Percentiles rank a stretch among this genome's conserved stretches.
Evolutionary conservation across 1,140 invertebrate species (phyloP).

Genomic region (Panulirus ornatus): DNA sequence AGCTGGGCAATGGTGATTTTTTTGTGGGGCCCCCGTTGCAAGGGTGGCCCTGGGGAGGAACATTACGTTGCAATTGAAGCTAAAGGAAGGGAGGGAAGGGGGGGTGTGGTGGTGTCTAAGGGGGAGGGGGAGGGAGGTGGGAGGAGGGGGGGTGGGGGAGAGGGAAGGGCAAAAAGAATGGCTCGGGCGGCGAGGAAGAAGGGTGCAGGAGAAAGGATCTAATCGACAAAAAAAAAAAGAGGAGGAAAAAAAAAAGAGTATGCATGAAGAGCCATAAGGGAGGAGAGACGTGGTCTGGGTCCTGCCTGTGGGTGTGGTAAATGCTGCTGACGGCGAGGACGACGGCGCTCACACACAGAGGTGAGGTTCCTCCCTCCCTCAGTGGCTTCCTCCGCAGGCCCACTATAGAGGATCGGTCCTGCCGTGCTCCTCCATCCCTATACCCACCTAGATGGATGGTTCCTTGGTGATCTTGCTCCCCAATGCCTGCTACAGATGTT

Average conservation of each 20-base stretch:
- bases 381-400: no score
- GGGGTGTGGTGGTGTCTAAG: slow-evolving; percentile 12
- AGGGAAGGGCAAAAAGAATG: background rate
- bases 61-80: slow-evolving; percentile 71
- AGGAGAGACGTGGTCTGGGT: slow-evolving; percentile 40
- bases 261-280: slow-evolving; percentile 36
- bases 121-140: slow-evolving; percentile 2
- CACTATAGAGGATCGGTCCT: no score
- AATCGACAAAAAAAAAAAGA: slow-evolving; percentile 49
- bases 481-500: no score
- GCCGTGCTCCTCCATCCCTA: no score
- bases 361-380: no score
- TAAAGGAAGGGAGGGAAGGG: slow-evolving; percentile 49
- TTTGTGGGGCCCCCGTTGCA: slow-evolving; percentile 62
- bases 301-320: slow-evolving; percentile 40
- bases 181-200: background rate
- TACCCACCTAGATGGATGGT: no score
- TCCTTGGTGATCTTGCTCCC: no score
- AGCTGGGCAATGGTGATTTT: slow-evolving; percentile 71
- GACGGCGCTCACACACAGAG: no score
- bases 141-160: background rate
- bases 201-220: background rate
- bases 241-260: no score
- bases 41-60: slow-evolving; percentile 64
- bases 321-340: slow-evolving; percentile 32